A percentile compares a stretch with the other conserved stretches of the same genome.
phyloP scores from a whole-genome alignment of 1,140 invertebrate species.

The Spodoptera litura region DNA sequence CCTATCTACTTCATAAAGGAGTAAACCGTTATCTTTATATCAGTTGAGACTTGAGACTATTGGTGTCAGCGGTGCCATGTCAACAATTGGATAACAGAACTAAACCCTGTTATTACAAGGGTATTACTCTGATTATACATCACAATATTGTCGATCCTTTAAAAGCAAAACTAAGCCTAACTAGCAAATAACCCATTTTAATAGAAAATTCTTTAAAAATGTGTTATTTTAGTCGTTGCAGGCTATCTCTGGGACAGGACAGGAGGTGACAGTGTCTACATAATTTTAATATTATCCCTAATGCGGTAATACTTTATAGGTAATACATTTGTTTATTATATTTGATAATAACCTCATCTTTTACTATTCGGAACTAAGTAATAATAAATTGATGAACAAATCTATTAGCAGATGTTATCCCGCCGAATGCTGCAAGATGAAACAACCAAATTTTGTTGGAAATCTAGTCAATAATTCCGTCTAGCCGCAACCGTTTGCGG shows the following conservation, averaged over 20 bases:
- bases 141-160: neutral
- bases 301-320: too few relatives aligned
- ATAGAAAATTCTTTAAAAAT: neutral
- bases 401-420: neutral
- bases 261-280: too few relatives aligned
- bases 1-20: constrained; percentile 5
- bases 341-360: too few relatives aligned
- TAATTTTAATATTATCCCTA: too few relatives aligned
- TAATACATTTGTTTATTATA: too few relatives aligned
- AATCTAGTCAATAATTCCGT: constrained; percentile 15
- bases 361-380: too few relatives aligned
- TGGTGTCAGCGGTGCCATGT: constrained; percentile 5
- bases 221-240: too few relatives aligned
- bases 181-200: neutral
- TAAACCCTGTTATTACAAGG: constrained; percentile 17
- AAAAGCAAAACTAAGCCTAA: neutral
- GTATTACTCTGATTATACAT: constrained; percentile 12
- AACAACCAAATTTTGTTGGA: neutral
- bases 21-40: constrained; percentile 27
- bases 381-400: neutral
- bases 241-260: too few relatives aligned
- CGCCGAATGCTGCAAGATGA: too few relatives aligned
- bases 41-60: neutral
- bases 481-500: constrained; percentile 22
- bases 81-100: constrained; percentile 30